These are phyloP conservation scores for Bombus soroeensis DNA, from an alignment of 1,140 invertebrate species.

Conservation along the genomic window DNA sequence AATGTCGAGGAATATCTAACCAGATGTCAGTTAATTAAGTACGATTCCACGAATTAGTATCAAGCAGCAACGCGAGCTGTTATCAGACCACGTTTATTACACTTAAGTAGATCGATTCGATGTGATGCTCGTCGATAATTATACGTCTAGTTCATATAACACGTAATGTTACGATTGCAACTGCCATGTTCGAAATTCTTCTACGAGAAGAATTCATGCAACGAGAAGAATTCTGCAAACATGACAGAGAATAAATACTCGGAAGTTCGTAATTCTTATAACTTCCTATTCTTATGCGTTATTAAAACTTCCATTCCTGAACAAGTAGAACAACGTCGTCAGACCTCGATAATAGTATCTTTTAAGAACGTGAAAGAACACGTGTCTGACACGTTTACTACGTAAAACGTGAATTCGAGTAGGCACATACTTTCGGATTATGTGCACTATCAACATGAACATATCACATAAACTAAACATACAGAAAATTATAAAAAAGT, in stretches of 20 bases:
- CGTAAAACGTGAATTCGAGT: no score
- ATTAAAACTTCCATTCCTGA: not conserved
- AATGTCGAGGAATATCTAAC: slow-evolving; percentile 22
- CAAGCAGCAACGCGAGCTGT: slow-evolving; percentile 19
- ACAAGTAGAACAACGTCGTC: not conserved
- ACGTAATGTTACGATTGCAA: not conserved
- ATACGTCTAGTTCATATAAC: slow-evolving; percentile 31
- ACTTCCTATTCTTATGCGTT: no score
- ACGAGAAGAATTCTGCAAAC: no score
- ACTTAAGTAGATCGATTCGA: slow-evolving; percentile 58
- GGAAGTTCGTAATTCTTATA: no score
- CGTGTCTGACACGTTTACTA: no score
- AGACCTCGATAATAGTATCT: not conserved
- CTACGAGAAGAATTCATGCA: no score
- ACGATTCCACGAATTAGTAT: slow-evolving; percentile 12
- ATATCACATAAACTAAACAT: no score
- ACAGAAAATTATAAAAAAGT: no score
- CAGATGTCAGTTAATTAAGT: slow-evolving; percentile 41
- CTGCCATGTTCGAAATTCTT: not conserved
- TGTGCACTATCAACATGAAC: no score
- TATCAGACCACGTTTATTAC: slow-evolving; percentile 50
- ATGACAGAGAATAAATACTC: not conserved
- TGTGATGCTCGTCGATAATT: slow-evolving; percentile 25
- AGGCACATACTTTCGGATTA: no score
- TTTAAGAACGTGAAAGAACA: no score